Evolutionary conservation across 2,888 invertebrate species (phyloP).

Genomic region (Cremastinae sp.): DNA sequence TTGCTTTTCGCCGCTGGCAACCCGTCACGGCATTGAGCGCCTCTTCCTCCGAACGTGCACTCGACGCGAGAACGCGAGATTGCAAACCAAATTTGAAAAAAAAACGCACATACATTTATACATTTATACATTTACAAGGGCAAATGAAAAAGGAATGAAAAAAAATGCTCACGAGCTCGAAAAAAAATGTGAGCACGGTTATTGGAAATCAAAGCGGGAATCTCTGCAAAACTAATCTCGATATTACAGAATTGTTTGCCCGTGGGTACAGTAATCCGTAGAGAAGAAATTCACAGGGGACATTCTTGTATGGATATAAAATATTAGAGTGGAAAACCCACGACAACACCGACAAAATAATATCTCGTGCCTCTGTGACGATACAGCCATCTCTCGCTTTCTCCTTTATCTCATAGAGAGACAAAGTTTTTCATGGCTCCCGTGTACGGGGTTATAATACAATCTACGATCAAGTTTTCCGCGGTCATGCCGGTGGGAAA

Average conservation of each 20-base stretch:
- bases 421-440: slow-evolving; percentile 41
- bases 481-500: slow-evolving; percentile 46
- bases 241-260: slow-evolving; percentile 55
- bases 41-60: slow-evolving; percentile 13
- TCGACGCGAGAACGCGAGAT: slow-evolving; percentile 36
- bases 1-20: slow-evolving; percentile 57
- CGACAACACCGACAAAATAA: slow-evolving; percentile 6
- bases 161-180: neutral
- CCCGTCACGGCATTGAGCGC: slow-evolving; percentile 45
- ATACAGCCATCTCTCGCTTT: slow-evolving; percentile 7
- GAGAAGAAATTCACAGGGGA: slow-evolving; percentile 40
- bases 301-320: slow-evolving; percentile 36
- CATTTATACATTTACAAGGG: slow-evolving; percentile 1
- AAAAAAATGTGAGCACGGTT: slow-evolving; percentile 24
- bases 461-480: slow-evolving; percentile 30
- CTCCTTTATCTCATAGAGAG: slow-evolving; percentile 41
- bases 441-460: slow-evolving; percentile 3
- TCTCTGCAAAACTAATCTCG: slow-evolving; percentile 57
- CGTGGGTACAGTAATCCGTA: neutral
- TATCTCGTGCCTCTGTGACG: neutral
- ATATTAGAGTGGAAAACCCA: slow-evolving; percentile 29
- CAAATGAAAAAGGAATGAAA: slow-evolving; percentile 15
- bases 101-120: slow-evolving; percentile 14
- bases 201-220: slow-evolving; percentile 62
- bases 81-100: slow-evolving; percentile 21